Base-by-base conservation (phyloP, 1,140 invertebrate genomes). In the Drosophila lini region DNA sequence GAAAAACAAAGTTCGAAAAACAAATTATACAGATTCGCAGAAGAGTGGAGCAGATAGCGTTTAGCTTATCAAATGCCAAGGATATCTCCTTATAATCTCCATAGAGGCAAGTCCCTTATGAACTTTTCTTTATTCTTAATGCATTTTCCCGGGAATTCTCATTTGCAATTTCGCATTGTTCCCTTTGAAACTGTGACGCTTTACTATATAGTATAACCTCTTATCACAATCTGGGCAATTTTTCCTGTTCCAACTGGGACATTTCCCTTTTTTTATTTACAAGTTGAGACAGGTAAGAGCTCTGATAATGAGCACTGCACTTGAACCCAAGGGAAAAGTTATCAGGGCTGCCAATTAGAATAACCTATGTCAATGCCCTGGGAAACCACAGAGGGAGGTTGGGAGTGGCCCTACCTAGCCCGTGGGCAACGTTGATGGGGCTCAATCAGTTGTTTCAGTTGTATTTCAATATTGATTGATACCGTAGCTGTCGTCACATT, bases 381-480 rank as follows among this genome's bases (percentile, higher is more conserved):
- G 42, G 32, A 28, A 48, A 38, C 36, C 42, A 25, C 44, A 42
- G 44, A 53, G 34, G 11, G 45, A 42, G 65, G 67, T 38, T 41
- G 38, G 25, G 57, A 48, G 22, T 25, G 40, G 41, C 45, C 47
- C 53, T 45, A 78, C 67, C 63, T 78, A 70, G 67, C 31, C 41
- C 47, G 34, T 50, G 56, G 52, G 31, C 83, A 78, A 61, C 67
- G 42, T 68, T 47, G 48, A 67, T 57, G 44, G 25, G 53, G 40
- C 56, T 59, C 79, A 81, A 81, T 85, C 82, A 86, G 70, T 48
- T 48, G 22, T 38, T 77, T 84, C 81, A 38, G 67, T 45, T 45
- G 16, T 42, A 81, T 64, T 79, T 82, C 42, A 65, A 59, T 76
- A 77, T 73, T 79, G 70, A 82, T 82, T 82, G 59, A 76, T 55